Base-by-base conservation (phyloP, 1,140 invertebrate species). In the Pogonomyrmex barbatus region DNA sequence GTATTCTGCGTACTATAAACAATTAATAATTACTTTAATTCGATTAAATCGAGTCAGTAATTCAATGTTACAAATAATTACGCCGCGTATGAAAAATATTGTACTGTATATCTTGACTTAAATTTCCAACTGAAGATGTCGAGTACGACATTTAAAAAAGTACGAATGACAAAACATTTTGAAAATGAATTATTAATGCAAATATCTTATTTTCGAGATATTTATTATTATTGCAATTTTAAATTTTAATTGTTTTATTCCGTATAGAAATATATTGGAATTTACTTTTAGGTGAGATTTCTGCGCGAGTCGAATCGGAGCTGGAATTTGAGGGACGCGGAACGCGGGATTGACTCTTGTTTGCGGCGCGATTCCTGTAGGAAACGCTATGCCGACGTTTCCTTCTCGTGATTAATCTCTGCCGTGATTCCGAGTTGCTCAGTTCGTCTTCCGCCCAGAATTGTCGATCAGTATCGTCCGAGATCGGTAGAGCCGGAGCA, bases 381-480 rank as follows among this genome's bases (percentile, higher is more conserved):
- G 92, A 87, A 3, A 91, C 56, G 83, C 90, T 93, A 17, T 39
- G 90, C n/a, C 90, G 87, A 70, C 91, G 90, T 54, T 92, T 93
- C 12, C 88, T 85, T 83, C 67, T 91, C 8, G 54, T 10, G 5
- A 86, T 68, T 60, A 90, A 83, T 56, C 58, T 75, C 2, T 85
- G 68, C 45, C 70, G 90, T 39, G 92, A 93, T 62, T 93, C 93
- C 8, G 89, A 87, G 67, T 81, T 88, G 54, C 92, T 93, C 54
- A 91, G 79, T 86, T 93, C 93, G 71, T 93, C 92, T 65, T 93
- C 93, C 0, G 92, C 93, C 93, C 93, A 93, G 81, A 92, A 93
- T 67, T 91, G 90, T 8, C 87, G 87, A 76, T 93, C 93, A 6
- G 89, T 86, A 47, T 93, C 92, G 12, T 92, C 91, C 1, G 90